Base-by-base conservation (phyloP, 2,113 vertebrate genomes). In the Zonotrichia leucophrys region DNA sequence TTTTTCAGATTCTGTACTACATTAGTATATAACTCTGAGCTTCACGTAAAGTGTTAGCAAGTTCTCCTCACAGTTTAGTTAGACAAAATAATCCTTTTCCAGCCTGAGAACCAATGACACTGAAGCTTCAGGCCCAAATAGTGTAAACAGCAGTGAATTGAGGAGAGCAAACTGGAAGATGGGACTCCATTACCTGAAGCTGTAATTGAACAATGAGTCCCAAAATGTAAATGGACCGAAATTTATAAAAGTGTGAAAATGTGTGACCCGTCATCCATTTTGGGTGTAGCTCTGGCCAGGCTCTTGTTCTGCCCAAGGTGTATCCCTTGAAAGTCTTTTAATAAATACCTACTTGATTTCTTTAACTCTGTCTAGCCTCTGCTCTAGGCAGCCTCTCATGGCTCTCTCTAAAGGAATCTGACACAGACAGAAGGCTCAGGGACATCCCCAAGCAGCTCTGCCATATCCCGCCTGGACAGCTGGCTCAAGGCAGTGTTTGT, bases 201-300 rank as follows among this genome's bases (percentile, higher is more conserved):
- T 75, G 14, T 30, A 35, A 58, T 5, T 58, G 14, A 9, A 35
- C 33, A 30, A 17, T 23, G 21, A 46, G 23, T 11, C 33, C 31
- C 18, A 28, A 27, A 3, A 15, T 22, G 31, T 46, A 35, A 59
- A 59, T 30, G 33, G 10, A 46, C 41, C 6, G 2, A 46, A 58
- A 30, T n/a, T 28, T 28, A 17, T 28, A 17, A 35, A 35, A 35
- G 33, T 35, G 11, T 35, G 10, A 46, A 58, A 58, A 35, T 0
- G 0, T 7, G 6, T 35, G 18, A 46, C 18, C 8, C 1, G 1
- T 6, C 6, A 11, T 58, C 33, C 14, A 22, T 46, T 41, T 59
- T 75, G 72, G 31, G 33, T 35, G 31, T 16, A 35, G 24, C 72
- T 8, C 5, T 1, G 2, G 42, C 42, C 19, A 4, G 24, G 14